These are phyloP conservation scores for Thelaira solivaga DNA, from an alignment of 2,888 invertebrate species.

Conservation along the genomic window DNA sequence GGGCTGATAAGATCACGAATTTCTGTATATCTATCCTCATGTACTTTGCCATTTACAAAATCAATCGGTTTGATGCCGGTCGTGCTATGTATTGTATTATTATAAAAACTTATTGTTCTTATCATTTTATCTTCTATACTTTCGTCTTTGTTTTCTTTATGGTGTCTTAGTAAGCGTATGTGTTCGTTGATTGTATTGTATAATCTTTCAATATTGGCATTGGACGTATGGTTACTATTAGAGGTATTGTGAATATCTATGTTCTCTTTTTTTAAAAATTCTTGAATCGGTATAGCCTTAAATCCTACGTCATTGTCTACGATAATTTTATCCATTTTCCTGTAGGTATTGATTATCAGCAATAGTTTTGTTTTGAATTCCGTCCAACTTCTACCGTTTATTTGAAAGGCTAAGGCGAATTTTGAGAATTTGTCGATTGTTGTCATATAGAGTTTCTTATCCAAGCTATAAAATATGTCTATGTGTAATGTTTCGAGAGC, in stretches of 20 bases:
- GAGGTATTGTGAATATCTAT: constrained; percentile 48
- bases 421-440: neutral
- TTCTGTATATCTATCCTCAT: constrained; percentile 36
- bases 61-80: constrained; percentile 58
- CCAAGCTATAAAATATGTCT: constrained; percentile 17
- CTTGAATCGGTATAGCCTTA: constrained; percentile 51
- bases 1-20: constrained; percentile 43
- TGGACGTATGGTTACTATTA: constrained; percentile 49
- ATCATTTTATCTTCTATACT: constrained; percentile 60
- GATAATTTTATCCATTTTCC: constrained; percentile 47
- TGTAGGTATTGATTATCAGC: neutral
- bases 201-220: constrained; percentile 59
- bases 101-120: constrained; percentile 61
- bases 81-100: constrained; percentile 60
- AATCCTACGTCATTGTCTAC: too few species aligned
- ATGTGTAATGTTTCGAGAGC: constrained; percentile 1
- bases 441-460: neutral
- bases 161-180: constrained; percentile 58
- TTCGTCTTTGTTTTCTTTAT: constrained; percentile 43
- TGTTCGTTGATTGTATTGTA: constrained; percentile 63
- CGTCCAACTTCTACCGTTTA: constrained; percentile 17
- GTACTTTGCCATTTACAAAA: constrained; percentile 44
- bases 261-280: constrained; percentile 46
- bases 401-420: neutral
- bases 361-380: constrained; percentile 47